Conservation (phyloP, 37 sponge, comb jelly and placozoan species). For the Halichondria panicea region DNA sequence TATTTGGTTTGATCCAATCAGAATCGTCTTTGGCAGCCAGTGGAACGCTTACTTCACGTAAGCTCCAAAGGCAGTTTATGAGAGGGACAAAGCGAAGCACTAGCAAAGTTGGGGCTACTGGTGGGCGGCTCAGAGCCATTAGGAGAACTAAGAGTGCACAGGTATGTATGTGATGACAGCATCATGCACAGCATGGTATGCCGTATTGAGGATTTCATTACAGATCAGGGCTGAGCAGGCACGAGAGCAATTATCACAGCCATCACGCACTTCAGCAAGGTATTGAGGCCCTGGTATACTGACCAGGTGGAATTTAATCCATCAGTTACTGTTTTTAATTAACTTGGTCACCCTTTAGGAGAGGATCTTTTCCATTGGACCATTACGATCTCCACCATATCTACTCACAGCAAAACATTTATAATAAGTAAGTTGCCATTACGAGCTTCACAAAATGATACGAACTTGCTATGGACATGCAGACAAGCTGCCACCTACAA, state of each 20-base stretch:
- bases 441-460: not conserved
- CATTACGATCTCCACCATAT: not conserved
- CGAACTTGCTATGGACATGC: no score
- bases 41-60: conserved; percentile 1
- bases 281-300: no score
- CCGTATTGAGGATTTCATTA: not conserved
- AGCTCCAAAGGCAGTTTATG: conserved; percentile 17
- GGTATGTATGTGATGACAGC: conserved; percentile 2
- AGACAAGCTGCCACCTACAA: no score
- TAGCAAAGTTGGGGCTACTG: not conserved
- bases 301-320: no score
- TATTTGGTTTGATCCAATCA: no score
- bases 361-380: conserved; percentile 16
- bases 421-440: conserved; percentile 2
- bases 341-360: not conserved
- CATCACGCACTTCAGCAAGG: conserved; percentile 9
- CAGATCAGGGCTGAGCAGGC: conserved; percentile 36
- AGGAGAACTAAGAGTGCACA: conserved; percentile 9
- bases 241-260: conserved; percentile 14
- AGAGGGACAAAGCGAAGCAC: not conserved
- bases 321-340: not conserved
- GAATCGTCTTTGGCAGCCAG: not conserved
- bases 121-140: not conserved
- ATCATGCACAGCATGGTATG: not conserved
- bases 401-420: not conserved